Base-by-base conservation (phyloP, 1,140 invertebrate species). In the Laupala kohalensis region DNA sequence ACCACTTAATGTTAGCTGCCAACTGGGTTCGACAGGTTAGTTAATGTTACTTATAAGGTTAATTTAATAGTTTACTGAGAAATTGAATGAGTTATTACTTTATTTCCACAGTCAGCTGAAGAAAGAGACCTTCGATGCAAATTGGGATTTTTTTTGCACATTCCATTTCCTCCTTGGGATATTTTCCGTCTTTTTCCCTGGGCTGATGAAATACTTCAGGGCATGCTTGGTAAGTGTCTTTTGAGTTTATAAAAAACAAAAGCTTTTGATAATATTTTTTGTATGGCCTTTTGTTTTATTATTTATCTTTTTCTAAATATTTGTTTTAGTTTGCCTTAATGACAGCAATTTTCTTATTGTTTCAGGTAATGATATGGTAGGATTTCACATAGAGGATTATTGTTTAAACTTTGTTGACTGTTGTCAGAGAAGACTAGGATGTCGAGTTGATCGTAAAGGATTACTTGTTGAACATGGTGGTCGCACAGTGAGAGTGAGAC, bases 361-460 rank as follows among this genome's bases (percentile, higher is more conserved):
- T 9, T 70, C 76, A 88, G 90, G 91, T 73, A 94, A 92, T 79
- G 93, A 72, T 92, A 90, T 95, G 87, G 91, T 95, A 53, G 93
- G 92, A 37, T 96, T 96, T 77, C 93, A 96, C 77, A 94, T 95
- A 74, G 90, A 92, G 69, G 93, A 95, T 77, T 95, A 96, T 78
- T 95, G 93, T 76, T 81, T 94, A 29, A 95, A 95, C 79, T 96
- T 95, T 76, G 92, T 96, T 6, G 93, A 96, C 77, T 95, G 93
- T 77, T 95, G 93, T 79, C 92, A 94, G 79, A 85, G 93, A 72
- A 87, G 91, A 75, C 84, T 95, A 19, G 93, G 93, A 65, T 93
- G 92, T 76, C 87, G 93, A 78, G 92, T 95, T 0, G 93, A 95
- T 79, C 85, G 92, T 63, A 94, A 92, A 77, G 91, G 92, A 77